phyloP scores from a whole-genome alignment of 2,797 vertebrate genomes.

The Anguilla anguilla region DNA sequence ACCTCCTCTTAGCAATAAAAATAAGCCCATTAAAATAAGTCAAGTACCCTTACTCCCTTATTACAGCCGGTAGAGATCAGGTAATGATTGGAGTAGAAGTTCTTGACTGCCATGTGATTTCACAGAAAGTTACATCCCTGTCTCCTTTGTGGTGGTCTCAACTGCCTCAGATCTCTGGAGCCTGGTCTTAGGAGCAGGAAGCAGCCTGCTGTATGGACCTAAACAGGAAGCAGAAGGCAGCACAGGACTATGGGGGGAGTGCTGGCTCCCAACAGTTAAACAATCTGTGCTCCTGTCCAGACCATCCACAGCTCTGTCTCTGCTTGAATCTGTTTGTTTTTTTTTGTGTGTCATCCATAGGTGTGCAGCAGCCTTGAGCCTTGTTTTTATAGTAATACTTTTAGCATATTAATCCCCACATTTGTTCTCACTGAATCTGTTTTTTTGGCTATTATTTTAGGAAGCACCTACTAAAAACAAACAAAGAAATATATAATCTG shows the following conservation, averaged over 20 bases:
- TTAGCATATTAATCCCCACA: background rate
- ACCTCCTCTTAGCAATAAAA: background rate
- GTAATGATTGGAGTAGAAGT: background rate
- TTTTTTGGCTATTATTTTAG: background rate
- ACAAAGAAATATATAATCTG: background rate
- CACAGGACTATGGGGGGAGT: background rate
- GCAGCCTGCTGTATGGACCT: conserved; percentile 11
- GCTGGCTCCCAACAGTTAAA: background rate
- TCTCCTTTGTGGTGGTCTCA: background rate
- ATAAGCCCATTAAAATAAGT: background rate
- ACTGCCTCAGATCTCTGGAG: background rate
- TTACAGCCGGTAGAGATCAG: background rate
- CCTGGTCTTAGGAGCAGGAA: conserved; percentile 16
- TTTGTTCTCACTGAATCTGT: background rate
- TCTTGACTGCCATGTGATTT: background rate
- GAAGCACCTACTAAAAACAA: background rate
- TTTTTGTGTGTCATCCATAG: no score
- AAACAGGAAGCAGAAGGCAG: conserved; percentile 18
- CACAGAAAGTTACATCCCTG: background rate
- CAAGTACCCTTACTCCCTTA: background rate
- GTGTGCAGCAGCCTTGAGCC: background rate
- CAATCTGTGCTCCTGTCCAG: background rate
- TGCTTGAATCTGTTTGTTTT: background rate
- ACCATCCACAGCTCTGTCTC: background rate
- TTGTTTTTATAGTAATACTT: background rate